A percentile compares a stretch with the other conserved stretches of the same genome.
Conservation (phyloP, 2,888 invertebrate species). For the Neria commutata region DNA sequence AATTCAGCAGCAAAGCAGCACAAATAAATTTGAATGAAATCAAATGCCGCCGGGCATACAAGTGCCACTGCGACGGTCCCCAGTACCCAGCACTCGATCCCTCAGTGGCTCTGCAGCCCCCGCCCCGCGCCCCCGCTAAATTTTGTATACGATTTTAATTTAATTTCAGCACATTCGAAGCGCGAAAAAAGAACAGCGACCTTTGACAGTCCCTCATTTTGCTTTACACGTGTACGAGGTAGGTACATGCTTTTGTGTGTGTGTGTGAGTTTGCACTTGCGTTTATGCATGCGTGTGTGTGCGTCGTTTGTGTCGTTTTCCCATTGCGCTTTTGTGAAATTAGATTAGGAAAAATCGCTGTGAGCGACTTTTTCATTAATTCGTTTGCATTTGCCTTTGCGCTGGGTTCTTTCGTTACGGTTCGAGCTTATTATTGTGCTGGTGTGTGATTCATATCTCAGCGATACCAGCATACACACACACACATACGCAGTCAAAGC, state of each 20-base stretch:
- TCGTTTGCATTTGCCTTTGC: conserved; percentile 24
- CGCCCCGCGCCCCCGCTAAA: too few relatives aligned
- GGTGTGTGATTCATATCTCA: neutral
- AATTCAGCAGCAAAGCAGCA: neutral
- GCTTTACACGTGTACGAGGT: neutral
- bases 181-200: neutral
- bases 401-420: neutral
- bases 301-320: too few relatives aligned
- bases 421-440: conserved; percentile 20
- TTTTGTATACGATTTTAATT: conserved; percentile 54
- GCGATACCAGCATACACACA: neutral
- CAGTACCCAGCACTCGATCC: neutral
- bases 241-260: conserved; percentile 3
- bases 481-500: neutral
- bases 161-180: conserved; percentile 45
- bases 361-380: conserved; percentile 42
- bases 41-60: conserved; percentile 39
- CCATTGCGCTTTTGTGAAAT: conserved; percentile 41
- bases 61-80: conserved; percentile 19
- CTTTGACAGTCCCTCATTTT: neutral
- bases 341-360: conserved; percentile 55
- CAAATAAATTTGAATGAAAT: conserved; percentile 31
- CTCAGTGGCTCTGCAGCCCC: conserved; percentile 28
- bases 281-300: too few relatives aligned
- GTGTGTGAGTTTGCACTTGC: conserved; percentile 19